Evolutionary conservation across 2,113 vertebrate genomes (phyloP).

Genomic region (Nicator chloris): DNA sequence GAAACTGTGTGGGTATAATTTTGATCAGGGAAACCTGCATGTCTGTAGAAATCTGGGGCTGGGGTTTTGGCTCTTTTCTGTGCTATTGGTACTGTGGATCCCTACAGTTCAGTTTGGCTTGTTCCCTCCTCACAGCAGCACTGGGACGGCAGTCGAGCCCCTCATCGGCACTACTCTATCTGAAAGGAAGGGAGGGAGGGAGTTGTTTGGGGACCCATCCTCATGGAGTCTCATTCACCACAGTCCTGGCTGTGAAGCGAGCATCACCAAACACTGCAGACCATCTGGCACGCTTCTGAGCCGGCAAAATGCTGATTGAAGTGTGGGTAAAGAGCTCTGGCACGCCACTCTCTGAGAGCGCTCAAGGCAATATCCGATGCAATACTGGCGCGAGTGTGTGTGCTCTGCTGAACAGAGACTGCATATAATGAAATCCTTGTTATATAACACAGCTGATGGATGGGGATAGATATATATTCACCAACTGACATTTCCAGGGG

Average conservation of each 20-base stretch:
- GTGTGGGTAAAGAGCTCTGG: background rate
- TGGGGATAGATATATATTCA: background rate
- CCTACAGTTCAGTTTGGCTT: background rate
- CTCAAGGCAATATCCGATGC: background rate
- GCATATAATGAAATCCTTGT: slow-evolving; percentile 1
- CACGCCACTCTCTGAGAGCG: accelerated
- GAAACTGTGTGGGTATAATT: background rate
- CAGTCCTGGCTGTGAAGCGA: background rate
- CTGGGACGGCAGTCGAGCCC: accelerated
- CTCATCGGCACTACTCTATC: background rate
- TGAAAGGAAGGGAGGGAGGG: background rate
- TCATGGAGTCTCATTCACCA: background rate
- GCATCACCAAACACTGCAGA: background rate
- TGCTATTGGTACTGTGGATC: background rate
- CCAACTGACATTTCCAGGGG: background rate
- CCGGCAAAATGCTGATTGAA: background rate
- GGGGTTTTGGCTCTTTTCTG: background rate
- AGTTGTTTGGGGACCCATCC: background rate
- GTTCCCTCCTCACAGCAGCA: background rate
- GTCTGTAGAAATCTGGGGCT: background rate
- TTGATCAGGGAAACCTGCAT: background rate
- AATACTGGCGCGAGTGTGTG: background rate
- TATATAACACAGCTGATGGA: background rate
- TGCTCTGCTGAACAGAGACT: background rate
- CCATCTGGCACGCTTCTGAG: background rate